Base-by-base conservation (phyloP, 2,888 invertebrate species). In the Microctonus brassicae region DNA sequence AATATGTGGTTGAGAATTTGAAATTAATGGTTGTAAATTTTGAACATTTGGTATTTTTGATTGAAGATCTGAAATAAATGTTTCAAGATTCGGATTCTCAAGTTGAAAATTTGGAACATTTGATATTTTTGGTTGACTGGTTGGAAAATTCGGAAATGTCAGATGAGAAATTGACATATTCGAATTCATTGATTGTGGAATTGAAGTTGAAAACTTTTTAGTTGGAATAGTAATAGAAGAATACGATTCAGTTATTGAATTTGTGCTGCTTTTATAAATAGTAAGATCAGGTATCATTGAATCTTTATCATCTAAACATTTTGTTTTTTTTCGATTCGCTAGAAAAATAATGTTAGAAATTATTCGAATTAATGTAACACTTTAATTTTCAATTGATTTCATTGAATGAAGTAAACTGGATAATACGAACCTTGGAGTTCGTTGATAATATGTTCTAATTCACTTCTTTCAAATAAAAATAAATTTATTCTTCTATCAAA, bases 401-500 rank as follows among this genome's bases (percentile, higher is more conserved):
- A 7, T n/a, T n/a, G n/a, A 7, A 17, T 47, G 6, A 6, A 7
- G 17, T n/a, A 47, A 17, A 3, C 9, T 47, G 4, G 17, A n/a
- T 6, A 7, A 20, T 47, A 20, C 47, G 82, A 82, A 80, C 81
- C 70, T 47, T 73, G 60, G 4, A 81, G 60, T 63, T 78, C 75
- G 11, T 66, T 20, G n/a, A 77, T 55, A 10, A 79, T 71, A 13
- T 29, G 64, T 33, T 70, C 66, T 20, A 81, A 69, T 70, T 78
- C 76, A 11, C 55, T 22, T 5, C 67, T 69, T 24, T 78, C 61
- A 52, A 80, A 76, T 34, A 81, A 74, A 58, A 78, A 80, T 26
- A 80, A 69, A 75, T 80, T 78, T 24, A 74, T 70, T 47, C 76
- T 75, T 33, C 73, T 72, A 64, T 81, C 76, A 42, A 75, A 73